These are phyloP conservation scores for Plemyria rubiginata DNA, from an alignment of 2,888 invertebrate genomes.

Conservation along the genomic window DNA sequence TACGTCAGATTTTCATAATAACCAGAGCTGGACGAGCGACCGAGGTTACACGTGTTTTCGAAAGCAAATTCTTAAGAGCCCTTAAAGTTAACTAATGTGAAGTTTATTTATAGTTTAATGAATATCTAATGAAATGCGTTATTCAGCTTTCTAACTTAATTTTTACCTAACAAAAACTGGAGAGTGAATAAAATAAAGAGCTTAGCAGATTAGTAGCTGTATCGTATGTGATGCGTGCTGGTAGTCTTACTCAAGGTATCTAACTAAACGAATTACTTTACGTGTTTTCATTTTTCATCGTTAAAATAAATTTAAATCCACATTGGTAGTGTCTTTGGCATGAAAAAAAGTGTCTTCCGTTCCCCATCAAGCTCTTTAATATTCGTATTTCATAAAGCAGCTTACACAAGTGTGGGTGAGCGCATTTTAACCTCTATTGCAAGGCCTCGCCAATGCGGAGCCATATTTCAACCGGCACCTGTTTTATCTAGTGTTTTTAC, in stretches of 20 bases:
- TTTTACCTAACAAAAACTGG: neutral
- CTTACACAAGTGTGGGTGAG: conserved; percentile 20
- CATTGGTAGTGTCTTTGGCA: too few species aligned
- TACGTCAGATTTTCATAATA: conserved; percentile 32
- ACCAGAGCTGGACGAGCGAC: conserved; percentile 28
- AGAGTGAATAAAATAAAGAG: too few species aligned
- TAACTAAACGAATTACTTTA: too few species aligned
- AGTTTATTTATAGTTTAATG: conserved; percentile 35
- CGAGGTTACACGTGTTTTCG: conserved; percentile 29
- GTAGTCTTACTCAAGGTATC: too few species aligned
- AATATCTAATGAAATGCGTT: conserved; percentile 35
- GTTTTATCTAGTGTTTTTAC: conserved; percentile 75
- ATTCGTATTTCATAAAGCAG: conserved; percentile 14
- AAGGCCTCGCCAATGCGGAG: conserved; percentile 70
- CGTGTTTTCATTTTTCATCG: too few species aligned
- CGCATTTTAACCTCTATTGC: conserved; percentile 50
- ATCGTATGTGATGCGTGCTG: too few species aligned
- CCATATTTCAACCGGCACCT: conserved; percentile 75
- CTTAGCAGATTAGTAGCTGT: too few species aligned
- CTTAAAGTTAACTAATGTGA: conserved; percentile 35
- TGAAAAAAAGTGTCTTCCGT: too few species aligned
- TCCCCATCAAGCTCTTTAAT: neutral
- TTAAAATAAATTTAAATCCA: too few species aligned
- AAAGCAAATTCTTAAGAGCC: conserved; percentile 38
- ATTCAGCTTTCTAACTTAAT: conserved; percentile 36